A percentile compares a stretch with the other conserved stretches of the same genome.
phyloP scores from a whole-genome alignment of 1,140 invertebrate genomes.

The Linepithema humile region DNA sequence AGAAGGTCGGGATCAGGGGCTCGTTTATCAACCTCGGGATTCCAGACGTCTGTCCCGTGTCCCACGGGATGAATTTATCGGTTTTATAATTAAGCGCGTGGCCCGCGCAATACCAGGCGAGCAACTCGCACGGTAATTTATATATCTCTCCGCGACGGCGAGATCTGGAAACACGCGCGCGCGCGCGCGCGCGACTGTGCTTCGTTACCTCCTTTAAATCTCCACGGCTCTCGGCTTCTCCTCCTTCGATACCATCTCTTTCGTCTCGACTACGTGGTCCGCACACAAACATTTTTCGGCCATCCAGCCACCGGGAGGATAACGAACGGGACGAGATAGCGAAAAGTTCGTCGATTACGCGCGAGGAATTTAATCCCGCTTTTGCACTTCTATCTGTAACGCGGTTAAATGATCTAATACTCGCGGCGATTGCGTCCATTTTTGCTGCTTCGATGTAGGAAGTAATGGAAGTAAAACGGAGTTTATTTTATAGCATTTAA shows the following conservation, averaged over 20 bases:
- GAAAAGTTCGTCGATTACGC: constrained; percentile 7
- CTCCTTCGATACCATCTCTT: constrained; percentile 7
- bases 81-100: constrained; percentile 82
- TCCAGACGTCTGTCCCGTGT: constrained; percentile 73
- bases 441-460: background rate
- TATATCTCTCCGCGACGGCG: constrained; percentile 51
- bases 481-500: background rate
- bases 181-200: background rate
- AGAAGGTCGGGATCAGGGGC: constrained; percentile 73
- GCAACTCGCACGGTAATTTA: constrained; percentile 74
- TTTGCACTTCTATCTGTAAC: background rate
- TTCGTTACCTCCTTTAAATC: constrained; percentile 47
- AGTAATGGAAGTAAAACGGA: background rate
- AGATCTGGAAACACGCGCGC: constrained; percentile 20
- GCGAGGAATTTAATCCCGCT: constrained; percentile 29
- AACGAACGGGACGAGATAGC: constrained; percentile 29
- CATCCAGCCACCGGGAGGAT: background rate
- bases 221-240: background rate
- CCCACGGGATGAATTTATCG: constrained; percentile 80
- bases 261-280: constrained; percentile 7
- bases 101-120: constrained; percentile 63
- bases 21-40: constrained; percentile 79
- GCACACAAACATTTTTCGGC: constrained; percentile 51
- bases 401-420: constrained; percentile 8
- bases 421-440: background rate